Base-by-base conservation (phyloP, 2,113 vertebrate species). In the Trematocara unimaculatum region DNA sequence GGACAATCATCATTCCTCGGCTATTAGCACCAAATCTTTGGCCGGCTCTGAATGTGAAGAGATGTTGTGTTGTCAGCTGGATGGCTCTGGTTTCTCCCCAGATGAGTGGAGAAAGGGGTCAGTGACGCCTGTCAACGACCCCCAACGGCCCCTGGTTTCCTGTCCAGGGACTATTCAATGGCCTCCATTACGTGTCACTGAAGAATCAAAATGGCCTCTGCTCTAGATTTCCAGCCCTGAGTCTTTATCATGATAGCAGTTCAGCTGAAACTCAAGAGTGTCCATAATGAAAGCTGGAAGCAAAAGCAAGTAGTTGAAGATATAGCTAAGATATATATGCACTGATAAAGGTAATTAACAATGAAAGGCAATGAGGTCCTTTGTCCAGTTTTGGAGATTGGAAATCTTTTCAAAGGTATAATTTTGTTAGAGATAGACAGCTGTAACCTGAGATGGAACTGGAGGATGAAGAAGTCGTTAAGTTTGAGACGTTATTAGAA, bases 11-110 rank as follows among this genome's bases (percentile, higher is more conserved):
- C 90, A 92, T 94, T 92, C 89, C 86, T 89, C 31, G 78, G 91
- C 91, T 92, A 94, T 94, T 95, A 95, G 91, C 88, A 82, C 84
- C 81, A 90, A 87, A 92, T 88, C 89, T 90, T 84, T 91, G 85
- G 91, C 90, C 1, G 17, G 35, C 53, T 77, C 79, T 87, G 42
- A 88, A 91, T 93, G 89, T 92, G 91, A 84, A 87, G 91, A 87
- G 92, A 94, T 91, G 93, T 86, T 91, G 93, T 94, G 88, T 91
- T 94, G 93, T 95, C 94, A 95, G 91, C 89, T 87, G 89, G 80
- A 77, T 53, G 84, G 91, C 87, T 94, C 93, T 72, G 83, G 91
- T 94, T 92, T 93, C 94, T 83, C 86, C 91, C 67, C 87, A 94
- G 88, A 91, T 90, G 90, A 94, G 91, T 83, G 92, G 89, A 92